phyloP scores from a whole-genome alignment of 2,797 vertebrate genomes.

The Cheracebus regulus region DNA sequence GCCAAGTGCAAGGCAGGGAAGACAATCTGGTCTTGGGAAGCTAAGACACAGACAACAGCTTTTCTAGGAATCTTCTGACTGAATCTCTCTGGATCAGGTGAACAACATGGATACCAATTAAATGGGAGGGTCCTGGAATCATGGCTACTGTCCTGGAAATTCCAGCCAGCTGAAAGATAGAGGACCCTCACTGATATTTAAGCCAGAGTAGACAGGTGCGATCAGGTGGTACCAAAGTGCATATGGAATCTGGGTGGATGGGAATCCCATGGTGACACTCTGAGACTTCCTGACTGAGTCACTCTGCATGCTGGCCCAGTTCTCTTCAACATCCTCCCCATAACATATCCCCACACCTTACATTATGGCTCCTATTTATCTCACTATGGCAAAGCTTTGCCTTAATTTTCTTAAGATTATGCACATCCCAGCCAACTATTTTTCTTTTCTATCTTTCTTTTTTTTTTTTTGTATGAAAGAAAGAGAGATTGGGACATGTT shows the following conservation, averaged over 20 bases:
- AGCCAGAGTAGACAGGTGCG: background rate
- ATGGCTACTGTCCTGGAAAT: background rate
- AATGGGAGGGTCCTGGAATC: background rate
- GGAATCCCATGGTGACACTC: background rate
- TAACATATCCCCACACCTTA: no score
- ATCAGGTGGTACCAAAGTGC: background rate
- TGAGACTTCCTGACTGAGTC: background rate
- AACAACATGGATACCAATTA: background rate
- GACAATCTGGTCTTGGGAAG: background rate
- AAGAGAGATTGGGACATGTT: background rate
- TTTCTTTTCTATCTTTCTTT: background rate
- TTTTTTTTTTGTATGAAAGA: background rate
- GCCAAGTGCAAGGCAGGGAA: background rate
- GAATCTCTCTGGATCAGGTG: background rate
- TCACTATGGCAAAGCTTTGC: background rate
- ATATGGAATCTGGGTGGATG: no score
- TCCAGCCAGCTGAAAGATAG: fast-evolving
- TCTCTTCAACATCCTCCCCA: background rate
- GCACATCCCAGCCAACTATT: background rate
- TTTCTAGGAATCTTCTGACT: background rate
- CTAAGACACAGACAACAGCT: fast-evolving
- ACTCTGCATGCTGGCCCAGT: no score
- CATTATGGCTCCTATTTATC: fast-evolving
- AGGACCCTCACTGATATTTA: background rate
- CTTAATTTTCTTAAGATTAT: background rate